A percentile compares a stretch with the other conserved stretches of the same genome.
Evolutionary conservation across 2,797 vertebrate species (phyloP).

Genomic region (Toxotes lorentzi): DNA sequence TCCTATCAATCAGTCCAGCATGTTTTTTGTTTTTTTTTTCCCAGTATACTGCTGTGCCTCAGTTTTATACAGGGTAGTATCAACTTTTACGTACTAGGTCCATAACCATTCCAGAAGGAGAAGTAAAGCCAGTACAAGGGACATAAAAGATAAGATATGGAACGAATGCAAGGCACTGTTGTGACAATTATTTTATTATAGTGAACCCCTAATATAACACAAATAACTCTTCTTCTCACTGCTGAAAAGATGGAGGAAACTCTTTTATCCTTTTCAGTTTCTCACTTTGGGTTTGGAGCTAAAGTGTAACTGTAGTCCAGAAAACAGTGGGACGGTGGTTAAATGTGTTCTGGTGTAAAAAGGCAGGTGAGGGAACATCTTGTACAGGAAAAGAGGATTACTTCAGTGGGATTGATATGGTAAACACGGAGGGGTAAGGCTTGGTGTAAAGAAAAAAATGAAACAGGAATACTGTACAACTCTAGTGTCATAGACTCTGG

Average conservation of each 20-base stretch:
- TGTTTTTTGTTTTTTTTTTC: constrained; percentile 3
- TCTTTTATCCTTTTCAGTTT: not conserved
- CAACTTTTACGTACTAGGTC: constrained; percentile 24
- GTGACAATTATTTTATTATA: not conserved
- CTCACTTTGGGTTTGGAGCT: constrained; percentile 2
- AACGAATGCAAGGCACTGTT: not conserved
- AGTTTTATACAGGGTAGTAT: constrained; percentile 1
- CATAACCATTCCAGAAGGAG: not conserved
- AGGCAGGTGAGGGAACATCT: constrained; percentile 9
- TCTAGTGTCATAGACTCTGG: not conserved
- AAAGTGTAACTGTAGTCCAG: constrained; percentile 2
- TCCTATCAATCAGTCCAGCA: constrained; percentile 41
- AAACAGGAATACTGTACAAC: not conserved
- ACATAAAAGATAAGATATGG: constrained; percentile 1
- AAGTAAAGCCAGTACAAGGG: not conserved
- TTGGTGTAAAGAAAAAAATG: not conserved
- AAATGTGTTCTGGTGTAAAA: constrained; percentile 24
- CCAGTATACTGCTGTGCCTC: constrained; percentile 23
- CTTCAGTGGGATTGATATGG: constrained; percentile 4
- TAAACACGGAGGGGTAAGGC: constrained; percentile 29
- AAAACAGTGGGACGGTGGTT: not conserved
- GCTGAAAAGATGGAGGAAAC: not conserved
- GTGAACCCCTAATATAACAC: constrained; percentile 1
- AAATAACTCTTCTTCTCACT: not conserved
- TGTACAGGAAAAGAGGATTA: constrained; percentile 30